Conservation (phyloP, 2,113 vertebrate genomes). For the pig (Sus scrofa) region DNA sequence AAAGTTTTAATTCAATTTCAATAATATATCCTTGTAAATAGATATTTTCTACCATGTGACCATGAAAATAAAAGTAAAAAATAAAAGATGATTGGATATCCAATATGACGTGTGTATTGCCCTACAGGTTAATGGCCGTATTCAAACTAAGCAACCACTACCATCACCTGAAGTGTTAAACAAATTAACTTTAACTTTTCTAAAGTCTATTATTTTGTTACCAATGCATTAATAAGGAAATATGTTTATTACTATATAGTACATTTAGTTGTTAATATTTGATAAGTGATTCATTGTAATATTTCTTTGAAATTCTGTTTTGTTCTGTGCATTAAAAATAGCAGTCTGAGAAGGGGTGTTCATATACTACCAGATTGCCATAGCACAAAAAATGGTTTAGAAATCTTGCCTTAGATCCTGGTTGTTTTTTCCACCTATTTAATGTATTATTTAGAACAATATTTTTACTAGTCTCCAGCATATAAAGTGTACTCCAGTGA, state of each 20-base stretch:
- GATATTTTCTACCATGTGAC: background rate
- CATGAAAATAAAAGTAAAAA: background rate
- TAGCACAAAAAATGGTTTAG: background rate
- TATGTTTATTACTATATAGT: background rate
- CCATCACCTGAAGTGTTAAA: background rate
- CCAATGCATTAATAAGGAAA: background rate
- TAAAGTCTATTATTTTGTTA: background rate
- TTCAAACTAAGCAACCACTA: constrained; percentile 22
- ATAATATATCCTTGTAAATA: background rate
- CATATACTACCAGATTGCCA: background rate
- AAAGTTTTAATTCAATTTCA: background rate
- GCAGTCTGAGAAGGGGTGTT: background rate
- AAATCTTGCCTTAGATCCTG: background rate
- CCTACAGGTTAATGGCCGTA: background rate
- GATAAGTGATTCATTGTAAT: background rate
- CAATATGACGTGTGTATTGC: background rate
- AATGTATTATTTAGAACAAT: background rate
- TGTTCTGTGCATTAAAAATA: constrained; percentile 1
- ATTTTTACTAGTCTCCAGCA: background rate
- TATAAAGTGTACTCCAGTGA: background rate
- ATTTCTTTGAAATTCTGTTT: constrained; percentile 36
- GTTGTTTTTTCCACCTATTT: background rate
- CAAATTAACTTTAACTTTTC: background rate
- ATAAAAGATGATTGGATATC: background rate
- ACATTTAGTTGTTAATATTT: constrained; percentile 23